phyloP scores from a whole-genome alignment of 1,140 invertebrate genomes.

The Orius insidiosus region DNA sequence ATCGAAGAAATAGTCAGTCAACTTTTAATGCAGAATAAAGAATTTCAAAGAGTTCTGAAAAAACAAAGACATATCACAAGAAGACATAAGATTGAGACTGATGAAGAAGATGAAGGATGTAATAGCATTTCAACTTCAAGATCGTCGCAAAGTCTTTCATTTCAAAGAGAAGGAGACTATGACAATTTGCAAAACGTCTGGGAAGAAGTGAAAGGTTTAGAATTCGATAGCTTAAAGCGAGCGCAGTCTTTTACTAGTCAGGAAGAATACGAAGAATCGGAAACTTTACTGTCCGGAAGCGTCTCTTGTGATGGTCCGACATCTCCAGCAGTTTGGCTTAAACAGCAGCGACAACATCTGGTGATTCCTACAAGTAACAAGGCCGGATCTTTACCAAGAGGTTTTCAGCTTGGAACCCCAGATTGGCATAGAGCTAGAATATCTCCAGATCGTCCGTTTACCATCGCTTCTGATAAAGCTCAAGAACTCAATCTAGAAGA shows the following conservation, averaged over 20 bases:
- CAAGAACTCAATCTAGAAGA: conserved; percentile 33
- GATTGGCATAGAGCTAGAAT: conserved; percentile 28
- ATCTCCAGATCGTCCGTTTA: conserved; percentile 40
- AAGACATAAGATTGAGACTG: conserved; percentile 32
- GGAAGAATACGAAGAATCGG: conserved; percentile 16
- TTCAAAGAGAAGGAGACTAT: conserved; percentile 25
- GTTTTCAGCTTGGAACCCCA: conserved; percentile 41
- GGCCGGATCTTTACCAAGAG: conserved; percentile 57
- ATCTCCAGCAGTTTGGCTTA: conserved; percentile 38
- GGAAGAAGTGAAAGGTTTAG: conserved; percentile 20
- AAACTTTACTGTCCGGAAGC: conserved; percentile 14
- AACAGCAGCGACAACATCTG: conserved; percentile 36
- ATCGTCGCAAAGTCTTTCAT: conserved; percentile 10
- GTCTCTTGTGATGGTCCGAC: conserved; percentile 30
- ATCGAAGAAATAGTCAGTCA: conserved; percentile 66
- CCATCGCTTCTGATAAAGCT: conserved; percentile 50
- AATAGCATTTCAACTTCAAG: conserved; percentile 3
- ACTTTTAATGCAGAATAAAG: conserved; percentile 63
- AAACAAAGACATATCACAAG: conserved; percentile 43
- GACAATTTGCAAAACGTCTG: conserved; percentile 32
- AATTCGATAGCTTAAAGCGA: conserved; percentile 16
- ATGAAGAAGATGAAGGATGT: conserved; percentile 33
- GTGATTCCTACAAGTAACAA: conserved; percentile 33
- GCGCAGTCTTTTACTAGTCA: conserved; percentile 20
- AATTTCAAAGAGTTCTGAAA: conserved; percentile 60